Base-by-base conservation (phyloP, 2,113 vertebrate genomes). In the Maccullochella peelii region DNA sequence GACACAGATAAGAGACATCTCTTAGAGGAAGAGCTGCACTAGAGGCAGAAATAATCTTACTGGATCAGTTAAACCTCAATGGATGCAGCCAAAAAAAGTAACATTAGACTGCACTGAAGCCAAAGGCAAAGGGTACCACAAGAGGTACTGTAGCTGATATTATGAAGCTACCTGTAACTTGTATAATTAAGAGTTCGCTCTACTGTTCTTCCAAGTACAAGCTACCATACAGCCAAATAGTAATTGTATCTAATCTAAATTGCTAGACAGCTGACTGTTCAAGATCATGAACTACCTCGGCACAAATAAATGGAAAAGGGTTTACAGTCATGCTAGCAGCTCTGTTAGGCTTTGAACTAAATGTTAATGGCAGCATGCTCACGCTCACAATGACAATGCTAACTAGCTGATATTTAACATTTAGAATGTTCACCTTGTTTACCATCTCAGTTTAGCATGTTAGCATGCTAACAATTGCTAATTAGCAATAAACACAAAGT, bases 31-130 rank as follows among this genome's bases (percentile, higher is more conserved):
- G 55, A 47, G 25, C 40, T 68, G 47, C 42, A 23, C 36, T 44
- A 38, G 23, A 47, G 67, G 47, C 73, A 54, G 49, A 40, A 40
- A 65, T 33, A 49, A 63, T 78, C n/a, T 42, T 18, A 49, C 70
- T 47, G 38, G 27, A 73, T 47, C 50, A 38, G 49, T 55, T 57
- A 25, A 73, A 38, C 21, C 61, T 73, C 25, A 52, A 52, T 52
- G 50, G 50, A 52, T 52, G 50, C 6, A 21, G 20, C 50, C 50
- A 27, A n/a, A 38, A 81, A 58, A 71, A 79, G 27, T 3, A 33
- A 36, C 15, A 38, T 15, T 27, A 57, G 52, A 33, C 25, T 20
- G 20, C 49, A 47, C 15, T 58, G 58, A 65, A 65, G 47, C 14
- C 47, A 54, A 42, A 25, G 15, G 47, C 50, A 40, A 33, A 50